phyloP scores from a whole-genome alignment of 23 tunicate genomes.

The Diplosoma virens region DNA sequence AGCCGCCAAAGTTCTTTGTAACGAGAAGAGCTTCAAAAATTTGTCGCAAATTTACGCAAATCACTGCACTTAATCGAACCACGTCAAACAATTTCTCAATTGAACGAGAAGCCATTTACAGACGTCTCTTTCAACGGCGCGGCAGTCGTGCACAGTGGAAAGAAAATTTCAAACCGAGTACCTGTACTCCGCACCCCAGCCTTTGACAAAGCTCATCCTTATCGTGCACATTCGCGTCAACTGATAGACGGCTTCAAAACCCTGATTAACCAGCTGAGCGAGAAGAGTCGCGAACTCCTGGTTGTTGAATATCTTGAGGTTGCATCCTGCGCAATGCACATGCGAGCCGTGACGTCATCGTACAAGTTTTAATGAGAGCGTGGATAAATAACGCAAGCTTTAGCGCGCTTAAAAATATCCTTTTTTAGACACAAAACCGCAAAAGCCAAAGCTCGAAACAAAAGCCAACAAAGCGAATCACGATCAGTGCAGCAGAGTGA shows the following conservation, averaged over 20 bases:
- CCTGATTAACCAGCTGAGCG: conserved; percentile 92
- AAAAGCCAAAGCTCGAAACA: too few species aligned
- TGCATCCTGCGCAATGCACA: conserved; percentile 52
- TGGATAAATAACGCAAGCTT: not conserved
- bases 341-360: not conserved
- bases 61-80: not conserved
- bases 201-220: conserved; percentile 98
- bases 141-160: not conserved
- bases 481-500: not conserved
- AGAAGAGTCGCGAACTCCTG: conserved; percentile 90
- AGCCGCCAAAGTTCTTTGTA: conserved; percentile 2
- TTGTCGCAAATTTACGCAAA: conserved; percentile 22
- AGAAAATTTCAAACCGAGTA: not conserved
- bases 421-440: too few species aligned
- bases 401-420: not conserved
- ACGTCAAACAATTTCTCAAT: not conserved
- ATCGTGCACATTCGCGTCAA: conserved; percentile 97
- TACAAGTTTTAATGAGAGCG: not conserved
- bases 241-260: conserved; percentile 93
- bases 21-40: not conserved
- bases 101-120: too few species aligned
- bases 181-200: conserved; percentile 99
- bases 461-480: not conserved
- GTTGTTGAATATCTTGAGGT: conserved; percentile 90
- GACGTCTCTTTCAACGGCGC: too few species aligned